A percentile compares a stretch with the other conserved stretches of the same genome.
These are phyloP conservation scores for Leptobrachium ailaonicum DNA, from an alignment of 2,113 vertebrate species.

Conservation along the genomic window DNA sequence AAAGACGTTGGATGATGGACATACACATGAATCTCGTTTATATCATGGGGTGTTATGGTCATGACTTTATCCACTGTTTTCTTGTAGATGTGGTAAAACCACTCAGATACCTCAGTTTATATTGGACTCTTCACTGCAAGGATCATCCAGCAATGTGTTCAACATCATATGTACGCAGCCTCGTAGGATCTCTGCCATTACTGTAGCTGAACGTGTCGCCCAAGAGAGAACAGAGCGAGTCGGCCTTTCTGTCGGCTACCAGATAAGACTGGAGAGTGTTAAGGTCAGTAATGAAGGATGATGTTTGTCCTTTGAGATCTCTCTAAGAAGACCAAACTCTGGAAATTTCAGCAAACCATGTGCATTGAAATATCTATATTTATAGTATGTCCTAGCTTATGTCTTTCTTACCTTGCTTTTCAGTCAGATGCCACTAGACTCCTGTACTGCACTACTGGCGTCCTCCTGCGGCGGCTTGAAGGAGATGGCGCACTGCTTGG, in stretches of 20 bases:
- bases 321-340: no score
- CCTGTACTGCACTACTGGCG: constrained; percentile 93
- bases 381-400: no score
- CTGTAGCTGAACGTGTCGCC: constrained; percentile 90
- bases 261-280: constrained; percentile 92
- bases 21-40: no score
- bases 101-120: constrained; percentile 98
- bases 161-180: constrained; percentile 97
- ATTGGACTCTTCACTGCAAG: constrained; percentile 81
- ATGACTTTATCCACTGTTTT: background rate
- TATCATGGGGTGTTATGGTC: background rate
- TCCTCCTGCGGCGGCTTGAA: constrained; percentile 87
- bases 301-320: no score
- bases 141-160: constrained; percentile 70
- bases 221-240: constrained; percentile 86
- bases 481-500: constrained; percentile 80
- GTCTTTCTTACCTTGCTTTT: background rate
- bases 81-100: constrained; percentile 91
- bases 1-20: no score
- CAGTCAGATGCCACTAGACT: constrained; percentile 89
- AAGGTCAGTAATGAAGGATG: constrained; percentile 66
- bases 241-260: constrained; percentile 90
- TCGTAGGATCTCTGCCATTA: constrained; percentile 92
- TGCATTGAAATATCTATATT: no score
- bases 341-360: no score